These are phyloP conservation scores for Moxostoma hubbsi DNA, from an alignment of 2,797 vertebrate species.

Conservation along the genomic window DNA sequence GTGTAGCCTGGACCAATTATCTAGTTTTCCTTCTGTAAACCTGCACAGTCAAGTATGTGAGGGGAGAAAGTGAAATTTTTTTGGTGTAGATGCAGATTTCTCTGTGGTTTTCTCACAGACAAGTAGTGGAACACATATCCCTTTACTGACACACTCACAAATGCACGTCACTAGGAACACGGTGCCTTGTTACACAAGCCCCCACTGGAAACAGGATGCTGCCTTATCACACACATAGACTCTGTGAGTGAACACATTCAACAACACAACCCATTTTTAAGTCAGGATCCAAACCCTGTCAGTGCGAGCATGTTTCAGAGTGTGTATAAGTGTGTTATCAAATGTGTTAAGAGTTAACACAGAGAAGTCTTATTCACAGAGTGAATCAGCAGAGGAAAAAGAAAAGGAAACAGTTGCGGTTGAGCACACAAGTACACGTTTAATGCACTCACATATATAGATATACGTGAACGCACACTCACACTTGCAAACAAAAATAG, in stretches of 20 bases:
- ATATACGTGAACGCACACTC: not conserved
- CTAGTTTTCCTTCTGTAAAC: not conserved
- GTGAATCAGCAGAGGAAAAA: slow-evolving; percentile 53
- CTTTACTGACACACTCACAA: slow-evolving; percentile 53
- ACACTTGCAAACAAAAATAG: slow-evolving; percentile 10
- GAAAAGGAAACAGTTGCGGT: slow-evolving; percentile 53
- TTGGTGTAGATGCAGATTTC: slow-evolving; percentile 44
- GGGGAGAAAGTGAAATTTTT: slow-evolving; percentile 40
- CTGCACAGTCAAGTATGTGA: slow-evolving; percentile 10
- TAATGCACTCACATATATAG: not conserved
- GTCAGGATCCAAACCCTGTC: slow-evolving; percentile 28
- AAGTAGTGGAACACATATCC: slow-evolving; percentile 49
- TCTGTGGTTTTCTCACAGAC: slow-evolving; percentile 56
- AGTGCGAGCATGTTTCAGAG: slow-evolving; percentile 2
- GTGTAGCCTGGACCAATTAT: not conserved
- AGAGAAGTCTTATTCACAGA: slow-evolving; percentile 27
- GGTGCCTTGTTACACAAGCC: slow-evolving; percentile 63
- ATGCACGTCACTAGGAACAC: slow-evolving; percentile 62
- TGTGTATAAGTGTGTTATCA: slow-evolving; percentile 28
- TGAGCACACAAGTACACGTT: not conserved
- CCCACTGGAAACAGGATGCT: slow-evolving; percentile 70
- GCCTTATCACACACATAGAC: slow-evolving; percentile 63
- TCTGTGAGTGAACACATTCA: slow-evolving; percentile 52
- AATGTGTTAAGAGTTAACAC: slow-evolving; percentile 37
- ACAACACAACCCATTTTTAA: slow-evolving; percentile 39